Percentiles rank a stretch among this genome's conserved stretches.
These are phyloP conservation scores for Atta cephalotes DNA, from an alignment of 1,140 invertebrate species.

Conservation along the genomic window DNA sequence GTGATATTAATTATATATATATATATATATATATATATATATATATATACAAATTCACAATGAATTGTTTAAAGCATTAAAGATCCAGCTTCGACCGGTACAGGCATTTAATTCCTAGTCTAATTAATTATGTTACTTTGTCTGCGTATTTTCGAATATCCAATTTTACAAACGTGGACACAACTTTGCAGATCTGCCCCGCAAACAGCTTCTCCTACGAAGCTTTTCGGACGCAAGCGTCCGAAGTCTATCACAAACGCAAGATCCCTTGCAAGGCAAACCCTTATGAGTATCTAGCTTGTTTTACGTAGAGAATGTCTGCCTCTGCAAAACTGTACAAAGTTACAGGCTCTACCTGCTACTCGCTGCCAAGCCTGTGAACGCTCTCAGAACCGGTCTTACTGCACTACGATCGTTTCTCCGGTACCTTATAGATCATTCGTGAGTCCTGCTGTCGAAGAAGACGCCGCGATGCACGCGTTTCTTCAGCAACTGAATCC, in stretches of 20 bases:
- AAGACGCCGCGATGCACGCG: not conserved
- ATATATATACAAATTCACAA: too few species aligned
- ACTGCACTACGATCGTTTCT: conserved; percentile 41
- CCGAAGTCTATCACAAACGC: conserved; percentile 24
- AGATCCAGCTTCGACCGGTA: too few species aligned
- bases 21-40: too few species aligned
- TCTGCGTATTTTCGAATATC: not conserved
- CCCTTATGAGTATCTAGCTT: conserved; percentile 29
- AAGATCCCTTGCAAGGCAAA: conserved; percentile 14
- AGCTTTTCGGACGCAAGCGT: conserved; percentile 27
- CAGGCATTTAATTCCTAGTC: not conserved
- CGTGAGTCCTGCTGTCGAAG: conserved; percentile 31
- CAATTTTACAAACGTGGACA: not conserved
- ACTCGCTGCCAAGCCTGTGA: not conserved
- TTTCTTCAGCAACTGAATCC: conserved; percentile 17
- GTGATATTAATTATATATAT: too few species aligned
- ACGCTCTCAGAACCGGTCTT: conserved; percentile 65
- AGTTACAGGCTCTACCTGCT: conserved; percentile 24
- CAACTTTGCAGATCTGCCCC: not conserved
- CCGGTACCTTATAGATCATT: conserved; percentile 51
- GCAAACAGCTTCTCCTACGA: not conserved
- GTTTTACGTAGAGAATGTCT: conserved; percentile 17
- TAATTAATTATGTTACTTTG: not conserved
- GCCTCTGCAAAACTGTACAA: conserved; percentile 41
- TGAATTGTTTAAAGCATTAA: too few species aligned